These are phyloP conservation scores for Venturia canescens DNA, from an alignment of 1,140 invertebrate species.

Conservation along the genomic window DNA sequence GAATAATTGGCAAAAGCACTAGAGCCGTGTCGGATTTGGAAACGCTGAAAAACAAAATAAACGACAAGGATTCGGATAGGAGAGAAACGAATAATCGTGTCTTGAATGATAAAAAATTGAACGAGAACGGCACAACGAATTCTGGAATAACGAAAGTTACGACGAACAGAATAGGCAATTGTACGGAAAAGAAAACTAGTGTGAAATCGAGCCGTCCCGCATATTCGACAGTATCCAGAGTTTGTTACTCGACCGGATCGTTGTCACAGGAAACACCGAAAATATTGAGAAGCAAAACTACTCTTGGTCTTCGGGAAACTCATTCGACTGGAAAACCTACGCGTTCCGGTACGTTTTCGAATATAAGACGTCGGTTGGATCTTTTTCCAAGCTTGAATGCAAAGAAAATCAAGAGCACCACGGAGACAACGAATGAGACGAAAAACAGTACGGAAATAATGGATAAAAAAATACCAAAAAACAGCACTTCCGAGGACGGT, in stretches of 20 bases:
- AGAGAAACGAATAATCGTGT: constrained; percentile 19
- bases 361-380: constrained; percentile 63
- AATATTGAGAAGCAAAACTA: constrained; percentile 73
- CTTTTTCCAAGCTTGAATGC: constrained; percentile 10
- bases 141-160: neutral
- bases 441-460: constrained; percentile 24
- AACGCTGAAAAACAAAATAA: constrained; percentile 2
- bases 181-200: constrained; percentile 44
- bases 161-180: neutral
- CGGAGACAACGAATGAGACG: constrained; percentile 45
- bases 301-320: constrained; percentile 65
- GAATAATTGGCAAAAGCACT: neutral
- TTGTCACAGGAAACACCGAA: constrained; percentile 61
- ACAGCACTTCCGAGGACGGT: constrained; percentile 75
- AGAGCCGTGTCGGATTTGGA: neutral
- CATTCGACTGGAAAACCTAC: constrained; percentile 55
- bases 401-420: constrained; percentile 34
- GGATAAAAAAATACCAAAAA: constrained; percentile 52
- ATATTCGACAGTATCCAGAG: constrained; percentile 75
- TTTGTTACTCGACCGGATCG: constrained; percentile 59
- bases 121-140: neutral
- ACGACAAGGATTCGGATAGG: neutral
- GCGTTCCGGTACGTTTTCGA: constrained; percentile 65
- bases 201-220: constrained; percentile 62
- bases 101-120: constrained; percentile 8